Evolutionary conservation across 2,797 vertebrate species (phyloP), one percentile per base, ranked within the genome.

Genomic region (Hemitrygon akajei): DNA sequence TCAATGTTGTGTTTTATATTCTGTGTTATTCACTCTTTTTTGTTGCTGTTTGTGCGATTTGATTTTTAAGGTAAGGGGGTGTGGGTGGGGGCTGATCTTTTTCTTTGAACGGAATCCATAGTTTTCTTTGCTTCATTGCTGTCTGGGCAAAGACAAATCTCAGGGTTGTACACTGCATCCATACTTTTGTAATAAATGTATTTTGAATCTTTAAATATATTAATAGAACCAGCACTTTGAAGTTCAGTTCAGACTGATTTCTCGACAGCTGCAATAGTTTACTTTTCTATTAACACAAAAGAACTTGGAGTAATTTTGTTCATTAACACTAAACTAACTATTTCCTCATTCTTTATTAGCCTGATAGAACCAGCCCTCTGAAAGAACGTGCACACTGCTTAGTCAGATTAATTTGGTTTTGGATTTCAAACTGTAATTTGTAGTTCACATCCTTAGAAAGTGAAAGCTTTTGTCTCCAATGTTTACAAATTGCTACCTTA

Each of bases 381-480:
- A 20, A 20, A 69, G 47, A 89, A 18, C 18, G 22, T 89, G 30
- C 58, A 69, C 34, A 69, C 63, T 37, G 1, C 37, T 69, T 69
- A 63, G n/a, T 69, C 86, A 11, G n/a, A 69, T 89, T 89, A 89
- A 89, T 89, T 89, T 66, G 63, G n/a, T 63, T 89, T 69, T 63
- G 34, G 16, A n/a, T 11, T 34, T 69, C 60, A 30, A 37, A 69
- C 16, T 1, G 0, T 89, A 66, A 89, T 89, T 66, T 69, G 63
- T 89, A 69, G 1, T 7, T 37, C 63, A 22, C 7, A 7, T 89
- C 60, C 66, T 69, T 7, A 11, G 37, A 89, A 89, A 89, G n/a
- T 25, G 86, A 89, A 69, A 89, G 86, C 86, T 9, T 69, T 89
- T 89, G 86, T 89, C 63, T 89, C 58, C 58, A 87, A 16, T 37